Base-by-base conservation (phyloP, 1,140 invertebrate species). In the Megalopta genalis region DNA sequence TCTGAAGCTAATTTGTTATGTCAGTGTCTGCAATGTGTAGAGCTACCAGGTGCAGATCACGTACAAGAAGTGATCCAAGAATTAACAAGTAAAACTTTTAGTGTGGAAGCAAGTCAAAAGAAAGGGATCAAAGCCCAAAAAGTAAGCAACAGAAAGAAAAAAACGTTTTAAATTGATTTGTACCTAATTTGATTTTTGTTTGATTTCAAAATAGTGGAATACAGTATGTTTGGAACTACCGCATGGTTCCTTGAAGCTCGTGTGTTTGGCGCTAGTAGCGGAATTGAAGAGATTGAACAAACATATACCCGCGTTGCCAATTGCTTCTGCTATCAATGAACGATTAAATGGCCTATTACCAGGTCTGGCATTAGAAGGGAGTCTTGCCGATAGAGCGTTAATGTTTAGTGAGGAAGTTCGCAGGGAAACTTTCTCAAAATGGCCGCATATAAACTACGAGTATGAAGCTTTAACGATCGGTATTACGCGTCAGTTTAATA, bases 371-470 rank as follows among this genome's bases (percentile, higher is more conserved):
- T 82, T 90, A 83, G 88, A 92, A 85, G 83, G 93, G 93, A 91
- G 93, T 92, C 84, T 92, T 90, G 83, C 94, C 68, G 95, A 96
- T 79, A 94, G 95, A 81, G 94, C 95, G 10, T 93, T 96, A 37
- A 98, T 99, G 98, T 98, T 97, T 90, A 98, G 97, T 80, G 98
- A 99, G 93, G 96, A 97, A 1, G 96, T 97, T 63, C 94, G 98
- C 59, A 94, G 97, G 81, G 96, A 98, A 88, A 98, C 98, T 0
- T 99, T 98, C 92, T 95, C 95, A 78, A 96, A 97, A 90, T 99
- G 98, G 98, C 98, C 98, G 59, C 98, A 99, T 90, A 98, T 98
- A 97, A 97, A 98, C 93, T 98, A 98, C 93, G 98, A 98, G 97
- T 98, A 93, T 93, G 65, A 65, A 16, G 27, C 7, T 76, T n/a